Percentiles rank a stretch among this genome's conserved stretches.
These are phyloP conservation scores for Amazona ochrocephala DNA, from an alignment of 2,797 vertebrate species.

Conservation along the genomic window DNA sequence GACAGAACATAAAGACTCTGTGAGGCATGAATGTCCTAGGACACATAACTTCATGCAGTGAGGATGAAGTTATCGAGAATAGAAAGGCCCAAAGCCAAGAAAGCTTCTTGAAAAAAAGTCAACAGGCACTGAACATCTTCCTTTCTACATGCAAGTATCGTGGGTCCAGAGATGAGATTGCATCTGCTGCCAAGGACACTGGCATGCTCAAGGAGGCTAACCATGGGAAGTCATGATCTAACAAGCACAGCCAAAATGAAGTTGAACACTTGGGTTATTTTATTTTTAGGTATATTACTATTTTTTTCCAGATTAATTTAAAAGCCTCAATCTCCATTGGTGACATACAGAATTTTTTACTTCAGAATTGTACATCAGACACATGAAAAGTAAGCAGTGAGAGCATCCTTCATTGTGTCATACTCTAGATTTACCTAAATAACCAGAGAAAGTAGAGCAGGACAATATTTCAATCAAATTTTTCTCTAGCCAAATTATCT, in stretches of 20 bases:
- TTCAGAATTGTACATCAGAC: not conserved
- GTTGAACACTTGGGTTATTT: not conserved
- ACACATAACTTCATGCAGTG: not conserved
- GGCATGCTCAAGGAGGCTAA: not conserved
- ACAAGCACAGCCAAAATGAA: not conserved
- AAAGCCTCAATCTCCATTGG: not conserved
- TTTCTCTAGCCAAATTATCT: slow-evolving; percentile 11
- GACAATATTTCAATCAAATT: not conserved
- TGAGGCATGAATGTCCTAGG: not conserved
- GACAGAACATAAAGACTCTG: not conserved
- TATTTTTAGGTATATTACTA: not conserved
- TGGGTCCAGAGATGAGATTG: not conserved
- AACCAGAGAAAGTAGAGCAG: not conserved
- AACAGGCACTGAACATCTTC: not conserved
- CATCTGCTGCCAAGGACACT: not conserved
- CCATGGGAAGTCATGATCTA: not conserved
- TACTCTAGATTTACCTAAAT: not conserved
- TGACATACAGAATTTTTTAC: not conserved
- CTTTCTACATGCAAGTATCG: not conserved
- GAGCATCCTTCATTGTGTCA: not conserved
- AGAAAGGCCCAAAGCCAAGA: not conserved
- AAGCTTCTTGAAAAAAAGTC: not conserved
- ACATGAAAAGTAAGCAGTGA: not conserved
- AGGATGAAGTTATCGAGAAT: not conserved
- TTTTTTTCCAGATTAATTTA: not conserved